Percentiles rank a stretch among this genome's conserved stretches.
Conservation (phyloP, 2,113 vertebrate genomes). For the Silurus asotus region DNA sequence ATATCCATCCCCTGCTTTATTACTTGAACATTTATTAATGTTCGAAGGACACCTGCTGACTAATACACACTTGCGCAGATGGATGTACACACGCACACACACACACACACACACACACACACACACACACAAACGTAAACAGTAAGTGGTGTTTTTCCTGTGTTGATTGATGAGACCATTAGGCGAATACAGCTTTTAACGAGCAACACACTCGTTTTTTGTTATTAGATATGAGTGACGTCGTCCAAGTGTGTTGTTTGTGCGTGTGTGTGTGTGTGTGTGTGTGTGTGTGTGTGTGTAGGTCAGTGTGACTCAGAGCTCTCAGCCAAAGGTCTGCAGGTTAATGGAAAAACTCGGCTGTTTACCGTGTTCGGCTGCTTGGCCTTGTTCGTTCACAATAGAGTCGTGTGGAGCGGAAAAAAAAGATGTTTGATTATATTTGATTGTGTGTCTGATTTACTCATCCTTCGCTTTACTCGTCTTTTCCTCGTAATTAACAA, state of each 20-base stretch:
- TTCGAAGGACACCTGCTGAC: conserved; percentile 10
- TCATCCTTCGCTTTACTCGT: neutral
- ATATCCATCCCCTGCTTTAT: neutral
- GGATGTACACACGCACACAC: neutral
- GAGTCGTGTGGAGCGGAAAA: neutral
- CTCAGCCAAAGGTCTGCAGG: conserved; percentile 1
- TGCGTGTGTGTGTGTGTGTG: conserved; percentile 1
- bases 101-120: neutral
- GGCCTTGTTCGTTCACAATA: neutral
- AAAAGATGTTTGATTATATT: neutral
- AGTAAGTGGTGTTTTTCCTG: neutral
- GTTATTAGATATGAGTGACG: neutral
- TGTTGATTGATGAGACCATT: neutral
- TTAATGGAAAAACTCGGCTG: conserved; percentile 5
- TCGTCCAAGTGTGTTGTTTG: neutral
- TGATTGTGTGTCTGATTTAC: neutral
- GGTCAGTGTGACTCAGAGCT: conserved; percentile 18
- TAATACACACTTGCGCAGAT: neutral
- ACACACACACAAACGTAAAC: neutral
- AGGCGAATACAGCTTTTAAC: neutral
- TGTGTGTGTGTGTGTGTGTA: conserved; percentile 16
- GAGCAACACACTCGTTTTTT: too few species aligned
- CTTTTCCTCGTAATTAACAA: neutral
- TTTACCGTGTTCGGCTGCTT: neutral
- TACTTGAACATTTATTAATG: conserved; percentile 19